Evolutionary conservation across 2,113 vertebrate genomes (phyloP).

Genomic region (Globicephala melas): DNA sequence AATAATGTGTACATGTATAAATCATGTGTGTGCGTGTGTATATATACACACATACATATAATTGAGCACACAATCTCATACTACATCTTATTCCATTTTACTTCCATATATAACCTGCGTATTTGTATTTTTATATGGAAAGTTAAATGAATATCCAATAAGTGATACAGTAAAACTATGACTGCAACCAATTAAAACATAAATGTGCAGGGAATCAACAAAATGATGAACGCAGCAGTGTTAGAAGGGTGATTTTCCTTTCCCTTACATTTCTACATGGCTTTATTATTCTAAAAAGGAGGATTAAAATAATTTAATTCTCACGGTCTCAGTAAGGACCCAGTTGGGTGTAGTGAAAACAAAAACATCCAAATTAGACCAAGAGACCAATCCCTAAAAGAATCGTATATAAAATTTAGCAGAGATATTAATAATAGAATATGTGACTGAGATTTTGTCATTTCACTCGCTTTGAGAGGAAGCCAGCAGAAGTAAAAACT

Average conservation of each 20-base stretch:
- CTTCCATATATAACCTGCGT: neutral
- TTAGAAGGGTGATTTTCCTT: neutral
- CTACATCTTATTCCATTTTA: neutral
- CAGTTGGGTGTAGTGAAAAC: neutral
- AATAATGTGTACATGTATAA: neutral
- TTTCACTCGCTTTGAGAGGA: slow-evolving; percentile 29
- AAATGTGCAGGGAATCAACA: neutral
- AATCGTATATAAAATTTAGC: slow-evolving; percentile 18
- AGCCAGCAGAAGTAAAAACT: neutral
- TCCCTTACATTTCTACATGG: neutral
- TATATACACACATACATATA: neutral
- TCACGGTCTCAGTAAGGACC: neutral
- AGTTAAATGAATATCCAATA: slow-evolving; percentile 43
- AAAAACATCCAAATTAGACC: slow-evolving; percentile 41
- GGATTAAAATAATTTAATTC: neutral
- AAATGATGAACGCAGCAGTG: neutral
- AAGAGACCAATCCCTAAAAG: neutral
- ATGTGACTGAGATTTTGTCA: neutral
- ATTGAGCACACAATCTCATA: neutral
- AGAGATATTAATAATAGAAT: slow-evolving; percentile 30
- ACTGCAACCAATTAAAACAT: slow-evolving; percentile 24
- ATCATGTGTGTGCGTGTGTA: neutral
- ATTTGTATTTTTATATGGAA: slow-evolving; percentile 11
- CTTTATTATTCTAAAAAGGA: slow-evolving; percentile 21
- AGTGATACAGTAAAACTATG: neutral